Evolutionary conservation across 2,797 vertebrate species (phyloP), one percentile per base, ranked within the genome.

Genomic region (Hemibagrus guttatus): DNA sequence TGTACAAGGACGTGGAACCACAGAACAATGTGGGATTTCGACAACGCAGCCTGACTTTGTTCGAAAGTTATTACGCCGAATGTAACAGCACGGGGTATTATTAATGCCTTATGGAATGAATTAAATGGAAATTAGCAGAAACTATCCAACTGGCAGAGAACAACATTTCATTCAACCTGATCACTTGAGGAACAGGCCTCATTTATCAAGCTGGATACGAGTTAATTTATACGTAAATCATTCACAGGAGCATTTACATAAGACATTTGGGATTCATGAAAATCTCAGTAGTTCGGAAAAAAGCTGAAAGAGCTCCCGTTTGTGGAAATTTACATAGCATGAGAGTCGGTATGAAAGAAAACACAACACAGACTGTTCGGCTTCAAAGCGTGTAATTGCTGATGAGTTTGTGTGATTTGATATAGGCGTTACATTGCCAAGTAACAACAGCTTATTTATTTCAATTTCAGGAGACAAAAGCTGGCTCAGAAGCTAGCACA

Each of bases 91-190:
- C 56, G 16, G 35, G 31, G 21, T 16, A 56, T 80, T 80, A 80
- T 56, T 58, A 80, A 68, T 58, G 46, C 26, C 63, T 80, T 80
- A 66, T 80, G 84, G 35, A 80, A 69, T 68, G 31, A 85, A 85
- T 85, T 80, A 80, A 85, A 80, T 78, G 49, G 46, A 79, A 85
- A 78, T 78, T 85, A 64, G 84, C 75, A 35, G 59, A 78, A 76
- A 78, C 56, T 75, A n/a, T 56, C 54, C 68, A 84, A 84, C 26
- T 21, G 46, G 56, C 71, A 19, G 52, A 72, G 82, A 46, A 74
- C n/a, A 84, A 56, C 49, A 39, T 85, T 56, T 68, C 42, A 79
- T 85, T 66, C 49, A 78, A 42, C 21, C 61, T 46, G 39, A 81
- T 81, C 79, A 9, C 78, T 61, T 42, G 56, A 80, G 56, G 42